phyloP scores from a whole-genome alignment of 2,888 invertebrate species.

The Hermaeophaga mercurialis region DNA sequence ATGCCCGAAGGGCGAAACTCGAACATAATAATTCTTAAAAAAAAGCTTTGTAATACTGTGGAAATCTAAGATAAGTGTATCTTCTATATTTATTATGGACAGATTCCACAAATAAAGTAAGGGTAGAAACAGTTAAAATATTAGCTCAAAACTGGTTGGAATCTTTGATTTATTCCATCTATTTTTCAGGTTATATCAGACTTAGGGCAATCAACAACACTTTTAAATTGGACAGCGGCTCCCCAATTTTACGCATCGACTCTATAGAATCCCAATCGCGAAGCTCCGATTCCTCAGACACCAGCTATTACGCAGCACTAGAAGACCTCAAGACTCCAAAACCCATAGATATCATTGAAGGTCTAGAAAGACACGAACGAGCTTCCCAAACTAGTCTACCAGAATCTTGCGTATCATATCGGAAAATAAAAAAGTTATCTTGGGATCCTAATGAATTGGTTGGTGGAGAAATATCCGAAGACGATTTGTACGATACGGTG shows the following conservation, averaged over 20 bases:
- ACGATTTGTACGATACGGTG: conserved; percentile 46
- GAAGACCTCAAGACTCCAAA: conserved; percentile 36
- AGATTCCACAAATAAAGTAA: no score
- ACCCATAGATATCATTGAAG: conserved; percentile 36
- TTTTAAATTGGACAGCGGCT: conserved; percentile 10
- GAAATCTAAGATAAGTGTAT: no score
- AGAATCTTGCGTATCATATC: conserved; percentile 59
- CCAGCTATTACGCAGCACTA: conserved; percentile 27
- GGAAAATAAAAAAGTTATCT: conserved; percentile 58
- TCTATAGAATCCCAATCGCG: conserved; percentile 30
- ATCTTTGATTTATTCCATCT: no score
- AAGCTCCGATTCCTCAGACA: conserved; percentile 35
- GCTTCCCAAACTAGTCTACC: conserved; percentile 53
- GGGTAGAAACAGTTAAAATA: no score
- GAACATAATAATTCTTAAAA: no score
- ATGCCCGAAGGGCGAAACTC: no score
- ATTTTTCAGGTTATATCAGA: conserved; percentile 63
- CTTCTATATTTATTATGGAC: no score
- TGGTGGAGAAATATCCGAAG: conserved; percentile 37
- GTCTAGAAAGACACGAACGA: conserved; percentile 44
- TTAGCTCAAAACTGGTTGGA: no score
- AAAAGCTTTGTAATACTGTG: no score
- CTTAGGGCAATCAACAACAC: conserved; percentile 28
- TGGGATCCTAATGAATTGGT: conserved; percentile 40
- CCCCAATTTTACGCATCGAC: conserved; percentile 15